Conservation (phyloP, 2,888 invertebrate genomes). For the Agonum fuliginosum region DNA sequence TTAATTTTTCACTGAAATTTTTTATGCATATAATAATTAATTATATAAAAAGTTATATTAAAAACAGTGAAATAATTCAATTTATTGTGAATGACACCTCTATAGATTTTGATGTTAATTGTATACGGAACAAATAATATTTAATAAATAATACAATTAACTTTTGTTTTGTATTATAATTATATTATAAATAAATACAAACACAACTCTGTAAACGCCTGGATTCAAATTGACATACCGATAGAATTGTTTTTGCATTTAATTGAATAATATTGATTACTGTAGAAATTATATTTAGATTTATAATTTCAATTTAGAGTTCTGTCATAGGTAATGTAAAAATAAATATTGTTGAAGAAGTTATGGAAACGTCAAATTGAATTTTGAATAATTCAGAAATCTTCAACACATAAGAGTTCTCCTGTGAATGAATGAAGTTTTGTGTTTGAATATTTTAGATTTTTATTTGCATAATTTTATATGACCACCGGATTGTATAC, state of each 20-base stretch:
- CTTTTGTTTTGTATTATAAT: constrained; percentile 8
- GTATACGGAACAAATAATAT: neutral
- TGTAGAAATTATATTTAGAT: no score
- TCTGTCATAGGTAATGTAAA: no score
- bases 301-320: no score
- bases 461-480: no score
- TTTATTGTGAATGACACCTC: neutral
- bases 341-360: no score
- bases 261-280: neutral
- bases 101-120: constrained; percentile 1
- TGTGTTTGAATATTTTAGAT: neutral
- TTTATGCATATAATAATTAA: neutral
- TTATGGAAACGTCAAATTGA: no score
- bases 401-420: no score
- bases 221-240: neutral
- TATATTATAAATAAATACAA: neutral
- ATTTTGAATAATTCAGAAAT: no score
- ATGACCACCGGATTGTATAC: no score
- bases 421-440: no score
- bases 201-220: no score
- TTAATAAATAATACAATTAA: constrained; percentile 20
- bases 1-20: neutral
- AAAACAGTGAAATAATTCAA: neutral
- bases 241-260: neutral
- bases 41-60: neutral